Evolutionary conservation across 2,888 invertebrate species (phyloP).

Genomic region (Lordiphosa fenestrarum): DNA sequence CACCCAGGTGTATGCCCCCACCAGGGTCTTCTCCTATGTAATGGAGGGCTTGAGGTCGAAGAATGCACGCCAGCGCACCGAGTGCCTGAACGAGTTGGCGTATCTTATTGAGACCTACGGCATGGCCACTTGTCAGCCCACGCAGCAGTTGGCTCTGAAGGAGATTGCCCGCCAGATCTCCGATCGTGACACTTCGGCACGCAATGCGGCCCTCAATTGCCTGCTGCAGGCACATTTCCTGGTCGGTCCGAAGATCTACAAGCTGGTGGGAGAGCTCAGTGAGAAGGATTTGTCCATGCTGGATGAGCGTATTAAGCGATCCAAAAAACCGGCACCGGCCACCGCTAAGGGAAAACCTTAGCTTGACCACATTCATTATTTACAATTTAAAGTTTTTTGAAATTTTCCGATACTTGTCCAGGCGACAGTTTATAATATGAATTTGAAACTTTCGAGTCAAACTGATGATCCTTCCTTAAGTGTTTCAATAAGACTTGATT

Average conservation of each 20-base stretch:
- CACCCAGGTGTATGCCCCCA: constrained; percentile 91
- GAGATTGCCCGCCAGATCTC: constrained; percentile 97
- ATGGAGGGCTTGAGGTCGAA: constrained; percentile 98
- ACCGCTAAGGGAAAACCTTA: no score
- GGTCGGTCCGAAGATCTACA: constrained; percentile 93
- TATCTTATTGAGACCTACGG: constrained; percentile 92
- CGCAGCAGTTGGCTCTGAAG: constrained; percentile 87
- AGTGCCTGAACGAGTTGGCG: constrained; percentile 95
- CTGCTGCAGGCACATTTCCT: constrained; percentile 94
- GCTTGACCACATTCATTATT: no score
- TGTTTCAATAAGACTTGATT: no score
- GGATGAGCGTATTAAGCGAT: no score
- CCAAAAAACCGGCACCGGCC: no score
- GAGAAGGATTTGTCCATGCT: no score
- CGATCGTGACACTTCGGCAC: constrained; percentile 96
- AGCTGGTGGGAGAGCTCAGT: constrained; percentile 90
- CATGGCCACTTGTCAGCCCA: constrained; percentile 90
- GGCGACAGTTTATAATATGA: no score
- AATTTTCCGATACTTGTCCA: no score
- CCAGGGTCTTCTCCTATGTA: constrained; percentile 92
- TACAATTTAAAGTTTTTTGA: no score
- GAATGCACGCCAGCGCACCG: constrained; percentile 97
- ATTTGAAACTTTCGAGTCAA: no score
- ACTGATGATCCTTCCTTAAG: no score
- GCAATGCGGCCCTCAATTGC: constrained; percentile 97